Evolutionary conservation across 2,888 invertebrate genomes (phyloP), one percentile per base, ranked within the genome.

Genomic region (Epirrhoe alternata): DNA sequence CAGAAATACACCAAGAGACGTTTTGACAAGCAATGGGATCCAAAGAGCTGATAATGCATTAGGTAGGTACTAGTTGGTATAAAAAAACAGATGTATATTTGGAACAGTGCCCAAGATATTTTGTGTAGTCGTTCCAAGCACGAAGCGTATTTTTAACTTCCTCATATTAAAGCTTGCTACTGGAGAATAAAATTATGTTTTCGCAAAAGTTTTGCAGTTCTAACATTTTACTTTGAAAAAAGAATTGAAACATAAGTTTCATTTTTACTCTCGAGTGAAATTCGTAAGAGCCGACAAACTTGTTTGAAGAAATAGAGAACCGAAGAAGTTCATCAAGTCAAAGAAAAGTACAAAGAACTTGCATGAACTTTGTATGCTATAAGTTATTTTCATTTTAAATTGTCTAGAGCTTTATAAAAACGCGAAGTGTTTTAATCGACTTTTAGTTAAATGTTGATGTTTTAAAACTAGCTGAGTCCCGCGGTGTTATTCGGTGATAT

Each of bases 291-390:
- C 45, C 35, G 45, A 49, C 42, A 54, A 59, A 50, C 60, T 38
- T 56, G 14, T 30, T 53, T 60, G 42, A 65, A 60, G 63, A 54
- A 74, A 73, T 64, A 60, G 52, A 45, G 33, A 59, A 47, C 54
- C 24, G 51, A 50, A 58, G 54, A 51, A 55, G 33, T 67, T 63
- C 17, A 54, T 62, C 61, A 68, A 68, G 64, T 50, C 66, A 62
- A 66, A 58, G 66, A 54, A 66, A 65, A 66, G 62, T 66, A 49
- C 14, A 66, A 55, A 63, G 45, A 51, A 53, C 47, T 63, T 63
- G 51, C 54, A 63, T 62, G 59, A 55, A 58, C 50, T 66, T 55
- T 50, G 60, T 35, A 33, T 50, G 51, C 52, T 61, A 14, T 56
- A 47, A 55, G 52, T 56, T 57, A 49, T 47, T 64, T 64, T 49